Conservation (phyloP, 2,888 invertebrate species). For the Trachelus stipa region DNA sequence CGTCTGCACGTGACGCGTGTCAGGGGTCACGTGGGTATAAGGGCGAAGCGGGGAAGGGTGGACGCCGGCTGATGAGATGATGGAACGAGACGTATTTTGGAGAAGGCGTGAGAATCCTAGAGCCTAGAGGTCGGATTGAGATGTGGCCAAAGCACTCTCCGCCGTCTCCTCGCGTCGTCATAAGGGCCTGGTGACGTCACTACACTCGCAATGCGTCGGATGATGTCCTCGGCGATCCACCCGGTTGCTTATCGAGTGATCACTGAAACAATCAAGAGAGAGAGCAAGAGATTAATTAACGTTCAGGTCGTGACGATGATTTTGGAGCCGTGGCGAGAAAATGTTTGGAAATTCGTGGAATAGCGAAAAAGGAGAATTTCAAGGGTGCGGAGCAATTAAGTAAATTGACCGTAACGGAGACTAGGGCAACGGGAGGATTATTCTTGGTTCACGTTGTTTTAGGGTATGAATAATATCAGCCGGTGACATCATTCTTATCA, state of each 20-base stretch:
- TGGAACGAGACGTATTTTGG: neutral
- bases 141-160: conserved; percentile 62
- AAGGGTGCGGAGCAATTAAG: conserved; percentile 5
- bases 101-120: conserved; percentile 21
- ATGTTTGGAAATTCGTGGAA: neutral
- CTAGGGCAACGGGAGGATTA: neutral
- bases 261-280: conserved; percentile 67
- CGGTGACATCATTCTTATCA: conserved; percentile 1
- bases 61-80: neutral
- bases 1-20: neutral
- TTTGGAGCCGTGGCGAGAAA: neutral
- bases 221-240: conserved; percentile 69
- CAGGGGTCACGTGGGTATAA: neutral
- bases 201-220: conserved; percentile 56
- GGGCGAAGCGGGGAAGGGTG: conserved; percentile 6
- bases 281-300: conserved; percentile 6
- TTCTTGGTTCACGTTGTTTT: neutral
- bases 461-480: neutral
- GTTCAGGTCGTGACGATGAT: neutral
- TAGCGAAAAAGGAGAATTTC: neutral
- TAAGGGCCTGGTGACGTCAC: conserved; percentile 63
- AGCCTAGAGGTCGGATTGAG: conserved; percentile 60
- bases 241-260: conserved; percentile 79
- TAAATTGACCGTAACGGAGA: neutral
- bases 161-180: conserved; percentile 65